Evolutionary conservation across 2,113 vertebrate species (phyloP), one percentile per base, ranked within the genome.

Genomic region (Hippocampus comes): DNA sequence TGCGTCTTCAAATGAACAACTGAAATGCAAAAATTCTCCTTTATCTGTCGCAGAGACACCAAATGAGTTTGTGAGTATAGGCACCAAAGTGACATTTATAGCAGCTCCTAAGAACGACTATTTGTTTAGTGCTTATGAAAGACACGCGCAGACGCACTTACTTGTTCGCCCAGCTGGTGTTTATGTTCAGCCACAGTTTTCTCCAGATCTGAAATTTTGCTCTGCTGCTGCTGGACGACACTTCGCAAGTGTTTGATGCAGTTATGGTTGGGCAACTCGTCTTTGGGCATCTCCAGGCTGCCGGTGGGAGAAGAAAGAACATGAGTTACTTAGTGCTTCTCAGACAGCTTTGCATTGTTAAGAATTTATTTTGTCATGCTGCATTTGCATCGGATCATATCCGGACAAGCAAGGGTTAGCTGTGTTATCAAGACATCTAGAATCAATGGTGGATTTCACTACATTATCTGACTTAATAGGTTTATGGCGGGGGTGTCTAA

Each of bases 211-310:
- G 94, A 95, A 0, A 99, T 97, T 7, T 97, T 93, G 0, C 93
- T 94, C 85, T 97, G 96, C 84, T 99, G 97, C 89, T 95, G 95
- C 78, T 97, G 95, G 25, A 98, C 97, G 78, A 99, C 94, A 0
- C 93, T 94, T 1, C 96, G 90, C 48, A 99, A 83, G 76, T 99
- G 97, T 87, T 95, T 96, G 89, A 99, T 95, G 86, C 97, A 99
- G 83, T 99, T 99, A 85, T 99, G 97, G 87, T 94, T 96, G 51
- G 95, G 92, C 83, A 96, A 81, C 88, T 99, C 97, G 2, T 99
- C 97, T 90, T 99, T 99, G 90, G 97, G 97, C 95, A 99, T 98
- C 86, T 99, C 96, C 82, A 98, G 88, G 68, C 97, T 99, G 88
- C 10, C 53, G 34, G 8, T 46, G 21, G 4, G 34, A 76, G 5